phyloP scores from a whole-genome alignment of 2,797 vertebrate species.

The Vespertilio murinus region DNA sequence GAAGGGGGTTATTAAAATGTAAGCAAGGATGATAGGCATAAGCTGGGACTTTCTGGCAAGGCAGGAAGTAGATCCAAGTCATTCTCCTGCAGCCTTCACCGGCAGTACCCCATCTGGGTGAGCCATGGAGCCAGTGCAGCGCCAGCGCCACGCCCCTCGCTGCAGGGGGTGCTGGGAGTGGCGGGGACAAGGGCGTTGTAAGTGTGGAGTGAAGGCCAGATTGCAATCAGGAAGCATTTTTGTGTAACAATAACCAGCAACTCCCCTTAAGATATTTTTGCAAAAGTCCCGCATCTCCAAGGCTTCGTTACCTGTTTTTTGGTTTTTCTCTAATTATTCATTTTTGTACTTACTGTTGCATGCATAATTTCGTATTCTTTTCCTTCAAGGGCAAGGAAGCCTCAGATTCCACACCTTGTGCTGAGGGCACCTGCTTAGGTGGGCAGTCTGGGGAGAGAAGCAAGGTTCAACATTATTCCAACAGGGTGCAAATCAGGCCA shows the following conservation, averaged over 20 bases:
- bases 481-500: neutral
- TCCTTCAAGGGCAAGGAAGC: neutral
- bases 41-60: neutral
- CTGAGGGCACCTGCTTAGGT: neutral
- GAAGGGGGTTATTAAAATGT: conserved; percentile 11
- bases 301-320: neutral
- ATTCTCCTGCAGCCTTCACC: neutral
- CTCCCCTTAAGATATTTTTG: neutral
- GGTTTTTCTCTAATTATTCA: conserved; percentile 16
- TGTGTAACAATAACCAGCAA: neutral
- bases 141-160: rapidly evolving
- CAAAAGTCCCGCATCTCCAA: neutral
- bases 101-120: neutral
- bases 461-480: neutral
- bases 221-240: neutral
- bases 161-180: neutral
- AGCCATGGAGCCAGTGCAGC: neutral
- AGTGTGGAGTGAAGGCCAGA: neutral
- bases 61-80: neutral
- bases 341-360: neutral
- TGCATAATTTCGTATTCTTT: neutral
- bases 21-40: conserved; percentile 6
- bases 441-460: neutral
- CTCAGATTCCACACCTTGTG: neutral
- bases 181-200: rapidly evolving